phyloP scores from a whole-genome alignment of 2,113 vertebrate genomes.

The Cheilinus undulatus region DNA sequence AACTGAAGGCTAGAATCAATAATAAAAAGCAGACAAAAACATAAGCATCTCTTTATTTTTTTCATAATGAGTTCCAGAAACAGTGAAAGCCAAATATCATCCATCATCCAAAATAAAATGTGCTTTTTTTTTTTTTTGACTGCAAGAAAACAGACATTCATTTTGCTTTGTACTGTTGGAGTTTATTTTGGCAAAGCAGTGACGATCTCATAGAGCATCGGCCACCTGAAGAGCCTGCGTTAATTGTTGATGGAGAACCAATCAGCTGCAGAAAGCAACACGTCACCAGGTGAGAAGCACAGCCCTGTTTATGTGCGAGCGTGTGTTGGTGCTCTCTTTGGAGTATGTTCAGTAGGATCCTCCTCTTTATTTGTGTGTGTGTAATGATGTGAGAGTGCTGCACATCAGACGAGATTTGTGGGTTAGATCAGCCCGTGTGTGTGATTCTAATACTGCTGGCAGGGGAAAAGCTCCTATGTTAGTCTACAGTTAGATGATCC shows the following conservation, averaged over 20 bases:
- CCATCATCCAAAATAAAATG: constrained; percentile 60
- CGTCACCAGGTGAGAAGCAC: constrained; percentile 74
- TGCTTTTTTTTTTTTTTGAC: constrained; percentile 39
- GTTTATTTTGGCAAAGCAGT: constrained; percentile 94
- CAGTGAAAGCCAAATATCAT: constrained; percentile 60
- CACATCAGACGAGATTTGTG: constrained; percentile 52
- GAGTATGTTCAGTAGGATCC: constrained; percentile 59
- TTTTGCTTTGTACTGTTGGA: constrained; percentile 84
- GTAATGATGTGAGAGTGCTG: constrained; percentile 48
- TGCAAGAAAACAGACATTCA: constrained; percentile 65
- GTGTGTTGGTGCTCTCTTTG: constrained; percentile 39
- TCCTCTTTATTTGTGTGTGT: constrained; percentile 61
- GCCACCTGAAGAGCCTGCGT: constrained; percentile 81
- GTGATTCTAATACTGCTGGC: constrained; percentile 65
- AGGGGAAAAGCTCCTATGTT: constrained; percentile 76
- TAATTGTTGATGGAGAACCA: constrained; percentile 76
- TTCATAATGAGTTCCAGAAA: constrained; percentile 71
- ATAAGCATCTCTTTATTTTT: constrained; percentile 77
- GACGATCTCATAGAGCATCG: constrained; percentile 75
- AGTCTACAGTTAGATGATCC: constrained; percentile 79
- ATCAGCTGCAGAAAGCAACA: constrained; percentile 80
- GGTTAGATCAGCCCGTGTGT: constrained; percentile 44
- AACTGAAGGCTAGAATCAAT: background rate
- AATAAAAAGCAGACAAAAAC: constrained; percentile 54
- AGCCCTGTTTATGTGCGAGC: constrained; percentile 48